Evolutionary conservation across 2,113 vertebrate genomes (phyloP).

Genomic region (Isurus oxyrinchus): DNA sequence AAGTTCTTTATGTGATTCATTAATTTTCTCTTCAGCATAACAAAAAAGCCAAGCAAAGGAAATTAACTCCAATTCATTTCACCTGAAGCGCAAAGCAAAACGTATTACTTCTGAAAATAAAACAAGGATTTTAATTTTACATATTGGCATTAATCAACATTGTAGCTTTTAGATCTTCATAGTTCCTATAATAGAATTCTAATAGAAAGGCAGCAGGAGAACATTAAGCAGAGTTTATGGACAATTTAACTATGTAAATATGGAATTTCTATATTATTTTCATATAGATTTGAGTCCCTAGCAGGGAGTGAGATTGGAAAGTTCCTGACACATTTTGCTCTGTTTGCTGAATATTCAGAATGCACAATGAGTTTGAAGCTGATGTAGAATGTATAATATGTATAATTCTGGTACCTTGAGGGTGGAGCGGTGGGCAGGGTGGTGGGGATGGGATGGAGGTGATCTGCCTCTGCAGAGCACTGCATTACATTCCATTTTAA

Average conservation of each 20-base stretch:
- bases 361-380: background rate
- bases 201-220: constrained; percentile 9
- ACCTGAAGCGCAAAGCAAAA: constrained; percentile 22
- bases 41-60: background rate
- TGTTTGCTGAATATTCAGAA: background rate
- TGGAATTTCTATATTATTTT: background rate
- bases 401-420: background rate
- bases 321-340: background rate
- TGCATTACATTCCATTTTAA: background rate
- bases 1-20: constrained; percentile 12
- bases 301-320: background rate
- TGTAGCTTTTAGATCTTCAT: no score
- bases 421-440: background rate
- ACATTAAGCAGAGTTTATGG: background rate
- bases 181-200: constrained; percentile 23
- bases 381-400: background rate
- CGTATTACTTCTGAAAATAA: constrained; percentile 3
- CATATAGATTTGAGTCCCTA: background rate
- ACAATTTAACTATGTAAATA: constrained; percentile 19
- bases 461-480: background rate
- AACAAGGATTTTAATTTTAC: constrained; percentile 24
- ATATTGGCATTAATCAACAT: constrained; percentile 12
- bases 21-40: background rate
- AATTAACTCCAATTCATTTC: constrained; percentile 15
- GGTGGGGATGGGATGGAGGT: no score